Percentiles rank a stretch among this genome's conserved stretches.
Evolutionary conservation across 2,888 invertebrate species (phyloP).

Genomic region (Drosophila pseudotakahashii): DNA sequence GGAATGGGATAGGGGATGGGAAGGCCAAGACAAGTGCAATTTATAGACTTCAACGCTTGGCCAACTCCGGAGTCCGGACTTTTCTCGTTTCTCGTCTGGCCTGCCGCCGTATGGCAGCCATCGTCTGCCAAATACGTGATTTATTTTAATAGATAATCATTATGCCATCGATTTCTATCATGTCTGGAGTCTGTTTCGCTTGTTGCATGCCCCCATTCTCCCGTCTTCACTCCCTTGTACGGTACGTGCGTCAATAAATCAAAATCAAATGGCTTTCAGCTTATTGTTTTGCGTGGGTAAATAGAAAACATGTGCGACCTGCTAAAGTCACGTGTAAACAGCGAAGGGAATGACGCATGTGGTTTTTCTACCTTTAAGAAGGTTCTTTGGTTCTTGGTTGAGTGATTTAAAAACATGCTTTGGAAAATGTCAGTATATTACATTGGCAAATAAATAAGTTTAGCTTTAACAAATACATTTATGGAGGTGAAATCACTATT

Average conservation of each 20-base stretch:
- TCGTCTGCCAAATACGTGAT: conserved; percentile 76
- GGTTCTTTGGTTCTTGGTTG: neutral
- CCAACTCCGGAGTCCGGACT: conserved; percentile 8
- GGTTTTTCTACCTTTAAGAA: neutral
- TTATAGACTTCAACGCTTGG: conserved; percentile 78
- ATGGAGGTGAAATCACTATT: no score
- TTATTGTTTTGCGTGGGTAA: conserved; percentile 69
- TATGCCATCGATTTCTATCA: conserved; percentile 78
- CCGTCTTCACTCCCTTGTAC: conserved; percentile 14
- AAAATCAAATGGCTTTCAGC: conserved; percentile 75
- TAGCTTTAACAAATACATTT: no score
- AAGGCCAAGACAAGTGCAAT: conserved; percentile 56
- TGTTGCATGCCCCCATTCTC: conserved; percentile 56
- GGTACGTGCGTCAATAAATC: conserved; percentile 74
- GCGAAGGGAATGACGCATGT: neutral
- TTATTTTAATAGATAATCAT: conserved; percentile 82
- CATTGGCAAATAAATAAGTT: no score
- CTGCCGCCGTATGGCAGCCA: conserved; percentile 30
- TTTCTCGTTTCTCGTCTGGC: conserved; percentile 26
- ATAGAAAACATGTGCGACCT: conserved; percentile 37
- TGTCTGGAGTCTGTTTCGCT: conserved; percentile 60
- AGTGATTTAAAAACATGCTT: neutral
- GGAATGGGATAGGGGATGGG: no score
- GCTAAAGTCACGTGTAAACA: conserved; percentile 20
- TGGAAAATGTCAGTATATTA: no score